Evolutionary conservation across 1,140 invertebrate species (phyloP).

Genomic region (Bradynema listronoti): DNA sequence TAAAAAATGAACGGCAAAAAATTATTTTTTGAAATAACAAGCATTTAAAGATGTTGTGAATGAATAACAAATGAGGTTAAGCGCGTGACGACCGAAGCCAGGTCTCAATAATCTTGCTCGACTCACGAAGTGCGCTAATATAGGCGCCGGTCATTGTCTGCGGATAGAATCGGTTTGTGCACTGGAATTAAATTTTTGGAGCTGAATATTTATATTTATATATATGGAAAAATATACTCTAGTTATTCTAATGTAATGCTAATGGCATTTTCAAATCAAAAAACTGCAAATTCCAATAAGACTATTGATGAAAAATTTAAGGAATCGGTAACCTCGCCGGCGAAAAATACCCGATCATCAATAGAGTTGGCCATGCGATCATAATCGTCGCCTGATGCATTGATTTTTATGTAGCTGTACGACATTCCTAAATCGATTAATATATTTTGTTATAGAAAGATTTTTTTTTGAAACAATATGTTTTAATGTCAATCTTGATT

Average conservation of each 20-base stretch:
- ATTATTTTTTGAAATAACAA: too few species aligned
- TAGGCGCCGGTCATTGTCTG: slow-evolving; percentile 62
- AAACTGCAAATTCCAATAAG: background rate
- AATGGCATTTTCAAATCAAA: too few species aligned
- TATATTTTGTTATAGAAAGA: too few species aligned
- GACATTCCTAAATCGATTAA: too few species aligned
- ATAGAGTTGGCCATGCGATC: slow-evolving; percentile 59
- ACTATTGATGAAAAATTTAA: slow-evolving; percentile 6
- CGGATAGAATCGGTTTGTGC: slow-evolving; percentile 60
- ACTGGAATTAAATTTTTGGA: slow-evolving; percentile 52
- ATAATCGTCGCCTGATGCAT: slow-evolving; percentile 56
- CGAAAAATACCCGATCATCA: slow-evolving; percentile 60
- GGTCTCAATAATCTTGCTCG: slow-evolving; percentile 55
- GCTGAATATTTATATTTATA: slow-evolving; percentile 18
- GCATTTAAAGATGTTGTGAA: too few species aligned
- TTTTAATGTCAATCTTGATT: too few species aligned
- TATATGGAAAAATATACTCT: slow-evolving; percentile 8
- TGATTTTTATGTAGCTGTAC: slow-evolving; percentile 61
- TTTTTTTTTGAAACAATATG: too few species aligned
- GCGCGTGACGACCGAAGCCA: slow-evolving; percentile 19
- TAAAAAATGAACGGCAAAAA: too few species aligned
- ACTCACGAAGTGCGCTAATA: slow-evolving; percentile 60
- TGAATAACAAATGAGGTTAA: too few species aligned
- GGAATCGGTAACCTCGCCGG: slow-evolving; percentile 60
- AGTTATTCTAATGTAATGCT: too few species aligned